Conservation (phyloP, 1,140 invertebrate genomes). For the Philotrypesis tridentata region DNA sequence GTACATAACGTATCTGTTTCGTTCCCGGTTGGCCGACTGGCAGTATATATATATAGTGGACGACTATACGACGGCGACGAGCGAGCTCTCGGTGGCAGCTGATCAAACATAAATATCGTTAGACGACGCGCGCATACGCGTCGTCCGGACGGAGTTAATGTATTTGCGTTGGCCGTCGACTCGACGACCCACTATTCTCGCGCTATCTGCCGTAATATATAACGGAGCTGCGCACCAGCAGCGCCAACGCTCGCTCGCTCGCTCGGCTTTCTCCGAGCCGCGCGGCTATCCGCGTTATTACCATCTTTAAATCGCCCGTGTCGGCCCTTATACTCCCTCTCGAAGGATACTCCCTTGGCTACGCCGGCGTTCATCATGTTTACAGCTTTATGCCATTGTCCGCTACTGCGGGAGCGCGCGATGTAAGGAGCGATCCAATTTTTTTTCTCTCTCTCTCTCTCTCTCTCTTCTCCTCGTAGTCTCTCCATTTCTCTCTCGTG, state of each 20-base stretch:
- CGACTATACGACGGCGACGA: too few species aligned
- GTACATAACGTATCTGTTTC: neutral
- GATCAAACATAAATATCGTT: conserved; percentile 62
- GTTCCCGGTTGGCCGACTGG: neutral
- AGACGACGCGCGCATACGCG: conserved; percentile 38
- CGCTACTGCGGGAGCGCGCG: neutral
- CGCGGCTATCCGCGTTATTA: conserved; percentile 5
- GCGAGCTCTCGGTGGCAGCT: conserved; percentile 49
- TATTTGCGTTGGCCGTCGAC: conserved; percentile 53
- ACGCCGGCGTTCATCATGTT: conserved; percentile 2
- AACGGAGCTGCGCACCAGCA: too few species aligned
- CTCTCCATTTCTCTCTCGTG: neutral
- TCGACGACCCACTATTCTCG: conserved; percentile 7
- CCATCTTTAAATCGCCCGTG: conserved; percentile 38
- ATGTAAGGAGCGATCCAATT: too few species aligned
- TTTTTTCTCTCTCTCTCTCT: too few species aligned
- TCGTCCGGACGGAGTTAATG: conserved; percentile 49
- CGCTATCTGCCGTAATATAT: too few species aligned
- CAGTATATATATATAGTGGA: neutral
- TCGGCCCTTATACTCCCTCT: conserved; percentile 4
- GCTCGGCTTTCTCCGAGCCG: too few species aligned
- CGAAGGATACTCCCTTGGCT: neutral
- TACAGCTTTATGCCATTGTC: conserved; percentile 22
- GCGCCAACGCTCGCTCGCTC: too few species aligned
- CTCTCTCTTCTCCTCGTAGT: too few species aligned